Conservation (phyloP, 2,797 vertebrate genomes). For the Apogon hyalosoma region DNA sequence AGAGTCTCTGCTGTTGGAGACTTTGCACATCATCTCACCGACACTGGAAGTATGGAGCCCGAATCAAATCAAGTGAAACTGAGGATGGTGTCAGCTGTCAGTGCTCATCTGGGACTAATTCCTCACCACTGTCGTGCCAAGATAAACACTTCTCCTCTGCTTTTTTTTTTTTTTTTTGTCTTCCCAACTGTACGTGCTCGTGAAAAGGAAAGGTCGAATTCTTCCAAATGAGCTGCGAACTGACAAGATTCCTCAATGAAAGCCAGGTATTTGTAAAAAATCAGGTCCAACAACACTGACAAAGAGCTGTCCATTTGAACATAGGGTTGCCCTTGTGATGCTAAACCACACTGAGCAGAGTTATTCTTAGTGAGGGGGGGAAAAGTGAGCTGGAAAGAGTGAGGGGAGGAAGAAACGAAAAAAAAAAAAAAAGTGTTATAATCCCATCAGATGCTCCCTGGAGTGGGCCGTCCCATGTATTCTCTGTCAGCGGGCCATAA, state of each 20-base stretch:
- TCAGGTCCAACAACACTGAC: slow-evolving; percentile 29
- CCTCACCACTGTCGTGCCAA: slow-evolving; percentile 49
- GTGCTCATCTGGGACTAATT: slow-evolving; percentile 56
- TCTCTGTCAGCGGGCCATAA: slow-evolving; percentile 68
- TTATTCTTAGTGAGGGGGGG: slow-evolving; percentile 47
- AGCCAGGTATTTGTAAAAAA: slow-evolving; percentile 35
- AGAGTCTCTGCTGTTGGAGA: slow-evolving; percentile 49
- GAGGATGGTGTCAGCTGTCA: slow-evolving; percentile 67
- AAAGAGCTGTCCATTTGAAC: slow-evolving; percentile 36
- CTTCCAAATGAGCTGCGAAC: slow-evolving; percentile 47
- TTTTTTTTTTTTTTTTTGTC: too few species aligned
- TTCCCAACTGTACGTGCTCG: slow-evolving; percentile 38
- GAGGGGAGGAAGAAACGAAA: neutral
- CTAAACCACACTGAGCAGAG: slow-evolving; percentile 31
- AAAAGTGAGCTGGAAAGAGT: too few species aligned
- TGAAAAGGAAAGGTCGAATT: slow-evolving; percentile 59
- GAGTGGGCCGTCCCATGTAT: slow-evolving; percentile 66
- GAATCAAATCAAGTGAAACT: slow-evolving; percentile 54
- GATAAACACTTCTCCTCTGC: slow-evolving; percentile 36
- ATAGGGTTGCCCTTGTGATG: slow-evolving; percentile 41
- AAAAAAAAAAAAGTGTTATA: slow-evolving; percentile 54
- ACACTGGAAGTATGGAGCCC: slow-evolving; percentile 31
- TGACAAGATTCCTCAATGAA: slow-evolving; percentile 44
- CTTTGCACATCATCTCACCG: slow-evolving; percentile 42
- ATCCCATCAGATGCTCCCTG: slow-evolving; percentile 80